Evolutionary conservation across 2,797 vertebrate species (phyloP).

Genomic region (Melanotaenia nigrans): DNA sequence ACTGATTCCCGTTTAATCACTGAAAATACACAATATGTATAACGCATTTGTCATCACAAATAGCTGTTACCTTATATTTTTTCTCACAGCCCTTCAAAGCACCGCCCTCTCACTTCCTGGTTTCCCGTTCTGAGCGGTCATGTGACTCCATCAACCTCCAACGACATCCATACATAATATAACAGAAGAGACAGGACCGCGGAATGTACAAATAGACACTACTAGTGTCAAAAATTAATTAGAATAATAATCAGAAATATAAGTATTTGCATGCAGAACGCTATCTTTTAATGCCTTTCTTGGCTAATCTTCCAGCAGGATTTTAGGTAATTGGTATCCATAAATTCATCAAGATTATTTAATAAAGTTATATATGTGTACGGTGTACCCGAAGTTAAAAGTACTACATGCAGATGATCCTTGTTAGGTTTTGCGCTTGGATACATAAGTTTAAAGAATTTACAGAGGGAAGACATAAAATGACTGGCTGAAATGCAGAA

Average conservation of each 20-base stretch:
- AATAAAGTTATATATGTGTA: neutral
- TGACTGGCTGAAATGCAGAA: too few relatives aligned
- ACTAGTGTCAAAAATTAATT: neutral
- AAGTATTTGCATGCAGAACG: neutral
- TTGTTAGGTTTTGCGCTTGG: too few relatives aligned
- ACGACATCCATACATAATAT: neutral
- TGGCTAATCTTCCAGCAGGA: neutral
- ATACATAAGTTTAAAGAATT: too few relatives aligned
- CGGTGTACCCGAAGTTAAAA: neutral
- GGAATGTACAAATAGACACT: neutral
- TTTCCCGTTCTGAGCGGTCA: conserved; percentile 46
- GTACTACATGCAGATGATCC: too few relatives aligned
- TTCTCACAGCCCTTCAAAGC: conserved; percentile 40
- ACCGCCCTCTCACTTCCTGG: conserved; percentile 65
- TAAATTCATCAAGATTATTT: neutral
- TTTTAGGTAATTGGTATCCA: neutral
- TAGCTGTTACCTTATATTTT: conserved; percentile 50
- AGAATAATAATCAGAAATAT: neutral
- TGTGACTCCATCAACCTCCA: conserved; percentile 31
- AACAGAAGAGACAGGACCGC: neutral
- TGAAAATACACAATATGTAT: rapidly evolving
- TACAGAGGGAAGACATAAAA: too few relatives aligned
- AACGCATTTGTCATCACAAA: neutral
- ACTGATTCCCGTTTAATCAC: neutral
- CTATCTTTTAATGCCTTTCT: neutral